Evolutionary conservation across 2,113 vertebrate species (phyloP).

Genomic region (Laterallus jamaicensis): DNA sequence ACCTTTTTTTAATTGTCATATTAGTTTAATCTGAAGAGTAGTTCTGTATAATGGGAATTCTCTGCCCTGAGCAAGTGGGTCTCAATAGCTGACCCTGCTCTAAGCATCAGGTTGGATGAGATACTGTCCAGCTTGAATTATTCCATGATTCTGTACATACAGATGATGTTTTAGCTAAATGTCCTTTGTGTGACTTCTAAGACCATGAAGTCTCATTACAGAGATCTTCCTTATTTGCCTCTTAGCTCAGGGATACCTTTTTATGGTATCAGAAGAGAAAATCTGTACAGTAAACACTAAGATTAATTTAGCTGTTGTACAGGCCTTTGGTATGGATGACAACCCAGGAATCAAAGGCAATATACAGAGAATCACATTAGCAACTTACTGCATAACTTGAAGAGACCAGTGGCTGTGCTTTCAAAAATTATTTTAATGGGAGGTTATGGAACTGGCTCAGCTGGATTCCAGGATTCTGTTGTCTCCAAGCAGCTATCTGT

Average conservation of each 20-base stretch:
- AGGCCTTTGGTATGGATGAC: neutral
- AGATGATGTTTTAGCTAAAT: neutral
- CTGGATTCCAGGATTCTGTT: constrained; percentile 43
- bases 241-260: neutral
- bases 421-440: constrained; percentile 1
- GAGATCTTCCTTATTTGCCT: neutral
- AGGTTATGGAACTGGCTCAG: constrained; percentile 11
- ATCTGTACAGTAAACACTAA: neutral
- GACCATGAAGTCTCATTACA: neutral
- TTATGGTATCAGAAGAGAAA: neutral
- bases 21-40: neutral
- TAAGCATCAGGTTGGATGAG: neutral
- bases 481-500: neutral
- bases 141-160: neutral
- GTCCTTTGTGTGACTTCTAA: neutral
- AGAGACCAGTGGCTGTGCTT: neutral
- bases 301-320: neutral
- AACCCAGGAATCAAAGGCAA: neutral
- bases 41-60: neutral
- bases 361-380: neutral
- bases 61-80: neutral
- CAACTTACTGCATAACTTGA: neutral
- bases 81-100: neutral
- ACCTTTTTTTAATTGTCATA: neutral
- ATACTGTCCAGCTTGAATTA: neutral